Evolutionary conservation across 2,113 vertebrate species (phyloP).

Genomic region (Notothenia rossii): DNA sequence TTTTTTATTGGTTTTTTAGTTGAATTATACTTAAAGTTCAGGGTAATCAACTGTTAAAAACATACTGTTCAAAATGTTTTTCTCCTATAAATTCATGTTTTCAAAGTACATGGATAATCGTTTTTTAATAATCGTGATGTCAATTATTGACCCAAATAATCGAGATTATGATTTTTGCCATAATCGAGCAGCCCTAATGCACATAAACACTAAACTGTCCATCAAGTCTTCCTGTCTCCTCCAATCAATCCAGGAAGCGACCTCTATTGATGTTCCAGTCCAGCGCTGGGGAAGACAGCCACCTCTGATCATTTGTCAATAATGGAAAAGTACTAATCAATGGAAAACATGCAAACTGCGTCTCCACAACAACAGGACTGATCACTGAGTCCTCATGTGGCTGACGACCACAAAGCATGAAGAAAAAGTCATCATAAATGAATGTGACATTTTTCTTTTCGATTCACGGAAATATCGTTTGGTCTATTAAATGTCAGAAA

Average conservation of each 20-base stretch:
- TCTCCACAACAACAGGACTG: not conserved
- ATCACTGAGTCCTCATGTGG: not conserved
- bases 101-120: too few relatives aligned
- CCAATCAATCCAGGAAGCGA: slow-evolving; percentile 35
- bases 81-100: too few relatives aligned
- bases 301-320: slow-evolving; percentile 40
- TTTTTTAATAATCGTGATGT: too few relatives aligned
- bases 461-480: too few relatives aligned
- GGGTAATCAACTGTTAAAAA: too few relatives aligned
- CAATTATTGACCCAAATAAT: too few relatives aligned
- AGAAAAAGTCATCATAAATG: not conserved
- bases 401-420: not conserved
- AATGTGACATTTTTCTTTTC: too few relatives aligned
- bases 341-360: not conserved
- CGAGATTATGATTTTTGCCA: too few relatives aligned
- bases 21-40: too few relatives aligned
- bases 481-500: too few relatives aligned
- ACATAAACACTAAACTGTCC: not conserved
- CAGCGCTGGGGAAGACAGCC: slow-evolving; percentile 4
- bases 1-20: too few relatives aligned
- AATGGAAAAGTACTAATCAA: slow-evolving; percentile 40
- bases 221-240: slow-evolving; percentile 6
- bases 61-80: too few relatives aligned
- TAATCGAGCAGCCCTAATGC: not conserved
- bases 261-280: slow-evolving; percentile 9